Conservation (phyloP, 92 coral and sea anemone species). For the Zoanthus gigantus region DNA sequence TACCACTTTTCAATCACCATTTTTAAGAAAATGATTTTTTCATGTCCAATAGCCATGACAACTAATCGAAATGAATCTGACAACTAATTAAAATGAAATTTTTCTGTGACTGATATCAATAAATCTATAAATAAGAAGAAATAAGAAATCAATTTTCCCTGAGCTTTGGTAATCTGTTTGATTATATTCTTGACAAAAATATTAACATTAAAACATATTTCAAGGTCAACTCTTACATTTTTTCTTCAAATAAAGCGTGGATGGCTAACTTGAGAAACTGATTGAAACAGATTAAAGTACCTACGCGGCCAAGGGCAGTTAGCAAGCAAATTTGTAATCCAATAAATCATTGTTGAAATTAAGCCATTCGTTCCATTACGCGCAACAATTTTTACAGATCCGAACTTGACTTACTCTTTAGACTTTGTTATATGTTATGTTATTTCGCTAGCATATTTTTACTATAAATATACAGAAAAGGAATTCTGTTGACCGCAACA, state of each 20-base stretch:
- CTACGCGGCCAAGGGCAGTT: neutral
- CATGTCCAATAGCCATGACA: conserved; percentile 5
- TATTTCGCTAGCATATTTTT: conserved; percentile 21
- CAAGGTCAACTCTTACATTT: conserved; percentile 7
- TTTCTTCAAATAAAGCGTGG: neutral
- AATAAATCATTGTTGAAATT: conserved; percentile 17
- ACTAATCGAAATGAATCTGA: neutral
- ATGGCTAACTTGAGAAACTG: conserved; percentile 7
- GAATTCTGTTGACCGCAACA: neutral
- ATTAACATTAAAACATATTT: neutral
- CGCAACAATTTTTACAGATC: conserved; percentile 3
- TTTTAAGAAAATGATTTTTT: neutral
- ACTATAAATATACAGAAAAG: neutral
- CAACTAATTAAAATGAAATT: neutral
- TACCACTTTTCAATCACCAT: no score
- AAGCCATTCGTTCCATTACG: conserved; percentile 1
- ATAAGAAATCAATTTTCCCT: neutral
- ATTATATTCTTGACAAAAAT: neutral
- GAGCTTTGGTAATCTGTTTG: neutral
- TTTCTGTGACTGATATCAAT: neutral
- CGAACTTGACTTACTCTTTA: conserved; percentile 1
- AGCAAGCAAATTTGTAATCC: conserved; percentile 8
- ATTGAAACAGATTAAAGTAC: conserved; percentile 1
- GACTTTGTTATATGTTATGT: conserved; percentile 4
- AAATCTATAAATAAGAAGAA: neutral